phyloP scores from a whole-genome alignment of 2,113 vertebrate species.

The Eidolon helvum region DNA sequence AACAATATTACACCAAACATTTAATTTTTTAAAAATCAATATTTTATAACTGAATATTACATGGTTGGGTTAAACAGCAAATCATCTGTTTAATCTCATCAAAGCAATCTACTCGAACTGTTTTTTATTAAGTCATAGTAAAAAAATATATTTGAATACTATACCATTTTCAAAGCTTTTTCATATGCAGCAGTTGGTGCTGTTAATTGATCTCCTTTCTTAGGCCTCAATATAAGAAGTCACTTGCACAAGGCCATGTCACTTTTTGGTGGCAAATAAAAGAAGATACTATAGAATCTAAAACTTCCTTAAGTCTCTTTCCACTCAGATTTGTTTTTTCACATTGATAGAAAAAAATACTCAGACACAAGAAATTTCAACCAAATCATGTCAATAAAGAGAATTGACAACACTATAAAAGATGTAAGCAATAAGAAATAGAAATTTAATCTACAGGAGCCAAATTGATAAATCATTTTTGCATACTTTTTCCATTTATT shows the following conservation, averaged over 20 bases:
- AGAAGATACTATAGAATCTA: not conserved
- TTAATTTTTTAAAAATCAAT: too few species aligned
- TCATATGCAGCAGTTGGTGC: not conserved
- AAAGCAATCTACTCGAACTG: too few species aligned
- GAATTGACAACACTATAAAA: not conserved
- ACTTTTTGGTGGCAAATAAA: not conserved
- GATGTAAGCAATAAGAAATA: not conserved
- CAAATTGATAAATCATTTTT: constrained; percentile 11
- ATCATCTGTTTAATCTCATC: too few species aligned
- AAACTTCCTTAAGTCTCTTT: not conserved
- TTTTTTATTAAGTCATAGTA: too few species aligned
- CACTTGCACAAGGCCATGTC: not conserved
- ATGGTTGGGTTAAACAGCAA: too few species aligned
- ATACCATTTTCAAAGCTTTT: not conserved
- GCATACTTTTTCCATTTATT: not conserved
- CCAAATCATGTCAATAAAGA: not conserved
- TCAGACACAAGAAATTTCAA: not conserved
- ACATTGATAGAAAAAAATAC: not conserved
- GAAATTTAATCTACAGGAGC: not conserved
- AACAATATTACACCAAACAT: too few species aligned
- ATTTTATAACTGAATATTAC: too few species aligned
- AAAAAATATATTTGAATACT: not conserved
- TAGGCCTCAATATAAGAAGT: not conserved
- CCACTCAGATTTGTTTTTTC: not conserved
- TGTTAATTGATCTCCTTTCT: not conserved